These are phyloP conservation scores for Spinus olivaceus DNA, from an alignment of 2,797 vertebrate species.

Conservation along the genomic window DNA sequence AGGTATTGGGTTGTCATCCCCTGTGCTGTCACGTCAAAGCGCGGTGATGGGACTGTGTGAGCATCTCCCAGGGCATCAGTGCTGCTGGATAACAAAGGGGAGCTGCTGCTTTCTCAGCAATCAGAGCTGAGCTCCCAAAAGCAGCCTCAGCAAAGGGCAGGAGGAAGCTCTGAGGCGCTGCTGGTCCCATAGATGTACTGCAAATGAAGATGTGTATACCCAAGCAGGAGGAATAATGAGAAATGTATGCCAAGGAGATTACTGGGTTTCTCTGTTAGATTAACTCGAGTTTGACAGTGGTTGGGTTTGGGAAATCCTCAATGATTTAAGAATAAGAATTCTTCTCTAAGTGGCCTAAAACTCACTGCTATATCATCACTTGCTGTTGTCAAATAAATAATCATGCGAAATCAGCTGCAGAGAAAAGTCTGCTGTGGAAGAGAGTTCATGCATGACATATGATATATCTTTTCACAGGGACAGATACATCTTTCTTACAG, in stretches of 20 bases:
- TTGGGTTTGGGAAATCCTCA: slow-evolving; percentile 24
- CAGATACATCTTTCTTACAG: slow-evolving; percentile 80
- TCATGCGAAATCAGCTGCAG: slow-evolving; percentile 67
- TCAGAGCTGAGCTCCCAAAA: neutral
- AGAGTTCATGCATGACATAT: slow-evolving; percentile 76
- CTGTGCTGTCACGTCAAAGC: rapidly evolving
- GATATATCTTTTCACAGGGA: slow-evolving; percentile 80
- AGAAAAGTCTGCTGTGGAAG: slow-evolving; percentile 63
- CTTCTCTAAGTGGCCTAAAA: slow-evolving; percentile 67
- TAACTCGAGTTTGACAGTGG: slow-evolving; percentile 40
- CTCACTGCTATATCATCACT: slow-evolving; percentile 65
- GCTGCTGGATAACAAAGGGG: neutral
- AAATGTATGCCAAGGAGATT: slow-evolving; percentile 49
- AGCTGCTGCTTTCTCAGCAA: neutral
- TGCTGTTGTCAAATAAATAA: slow-evolving; percentile 75
- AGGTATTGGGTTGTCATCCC: neutral
- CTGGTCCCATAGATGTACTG: neutral
- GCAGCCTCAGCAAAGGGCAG: neutral
- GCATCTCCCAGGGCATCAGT: neutral
- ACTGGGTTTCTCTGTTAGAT: slow-evolving; percentile 16
- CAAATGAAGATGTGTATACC: slow-evolving; percentile 8
- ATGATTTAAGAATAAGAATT: slow-evolving; percentile 62
- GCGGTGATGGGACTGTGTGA: neutral
- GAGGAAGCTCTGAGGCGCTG: neutral
- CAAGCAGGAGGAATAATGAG: slow-evolving; percentile 31